These are phyloP conservation scores for Scomberomorus guttatus DNA, from an alignment of 2,797 vertebrate species.

Conservation along the genomic window DNA sequence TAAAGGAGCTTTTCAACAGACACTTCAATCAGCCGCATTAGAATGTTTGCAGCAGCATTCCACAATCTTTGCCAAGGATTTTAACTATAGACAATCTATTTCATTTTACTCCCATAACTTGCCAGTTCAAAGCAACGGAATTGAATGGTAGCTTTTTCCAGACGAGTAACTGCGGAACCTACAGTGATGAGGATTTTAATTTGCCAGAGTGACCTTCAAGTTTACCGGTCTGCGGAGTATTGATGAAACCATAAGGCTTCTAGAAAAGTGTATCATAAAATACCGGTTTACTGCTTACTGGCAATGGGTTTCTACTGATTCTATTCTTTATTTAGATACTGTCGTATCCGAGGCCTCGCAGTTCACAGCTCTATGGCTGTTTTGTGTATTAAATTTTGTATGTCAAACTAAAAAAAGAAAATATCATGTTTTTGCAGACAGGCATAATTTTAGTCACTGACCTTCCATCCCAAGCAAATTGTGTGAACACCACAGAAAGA, in stretches of 20 bases:
- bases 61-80: constrained; percentile 51
- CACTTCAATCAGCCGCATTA: constrained; percentile 60
- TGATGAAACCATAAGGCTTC: constrained; percentile 54
- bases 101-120: constrained; percentile 28
- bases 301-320: constrained; percentile 28
- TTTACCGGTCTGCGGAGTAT: constrained; percentile 51
- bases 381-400: no score
- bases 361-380: no score
- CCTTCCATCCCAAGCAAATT: not conserved
- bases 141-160: constrained; percentile 32
- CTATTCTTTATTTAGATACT: constrained; percentile 28
- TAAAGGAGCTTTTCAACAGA: constrained; percentile 50
- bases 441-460: not conserved
- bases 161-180: constrained; percentile 17
- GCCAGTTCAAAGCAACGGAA: constrained; percentile 4
- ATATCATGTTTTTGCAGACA: not conserved
- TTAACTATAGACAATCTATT: constrained; percentile 54
- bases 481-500: constrained; percentile 27
- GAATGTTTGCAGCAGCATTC: constrained; percentile 57
- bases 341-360: not conserved
- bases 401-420: no score
- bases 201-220: constrained; percentile 60
- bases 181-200: constrained; percentile 54
- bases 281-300: constrained; percentile 21
- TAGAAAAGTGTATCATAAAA: constrained; percentile 54